A percentile compares a stretch with the other conserved stretches of the same genome.
Conservation (phyloP, 2,888 invertebrate genomes). For the Criorhina ranunculi region DNA sequence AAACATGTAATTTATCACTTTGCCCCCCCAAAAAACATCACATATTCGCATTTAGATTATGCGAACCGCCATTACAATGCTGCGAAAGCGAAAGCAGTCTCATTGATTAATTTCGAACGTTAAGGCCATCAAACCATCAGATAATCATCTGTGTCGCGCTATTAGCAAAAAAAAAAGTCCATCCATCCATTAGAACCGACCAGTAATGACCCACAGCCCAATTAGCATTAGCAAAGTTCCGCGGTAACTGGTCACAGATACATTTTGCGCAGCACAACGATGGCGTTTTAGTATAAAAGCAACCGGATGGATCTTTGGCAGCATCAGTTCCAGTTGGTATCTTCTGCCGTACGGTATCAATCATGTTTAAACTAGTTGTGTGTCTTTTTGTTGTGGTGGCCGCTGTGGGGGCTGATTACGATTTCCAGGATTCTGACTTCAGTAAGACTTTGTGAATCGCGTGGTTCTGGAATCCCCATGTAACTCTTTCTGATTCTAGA, state of each 20-base stretch:
- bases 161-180: constrained; percentile 1
- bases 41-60: neutral
- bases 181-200: constrained; percentile 17
- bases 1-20: neutral
- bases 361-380: constrained; percentile 77
- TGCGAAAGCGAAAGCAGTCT: constrained; percentile 3
- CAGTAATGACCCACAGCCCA: constrained; percentile 28
- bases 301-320: neutral
- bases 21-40: no score
- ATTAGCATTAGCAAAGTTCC: constrained; percentile 50
- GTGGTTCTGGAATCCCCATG: neutral
- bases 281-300: constrained; percentile 58
- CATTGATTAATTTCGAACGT: constrained; percentile 3
- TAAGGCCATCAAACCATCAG: constrained; percentile 6
- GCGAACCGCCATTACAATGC: neutral
- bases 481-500: constrained; percentile 70
- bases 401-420: constrained; percentile 76
- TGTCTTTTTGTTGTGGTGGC: constrained; percentile 61
- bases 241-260: constrained; percentile 2
- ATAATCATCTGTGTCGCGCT: constrained; percentile 21
- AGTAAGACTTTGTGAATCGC: constrained; percentile 77
- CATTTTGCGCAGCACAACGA: neutral
- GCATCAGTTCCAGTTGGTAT: constrained; percentile 55
- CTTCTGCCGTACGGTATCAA: constrained; percentile 41
- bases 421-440: constrained; percentile 78